Evolutionary conservation across 2,113 vertebrate genomes (phyloP), one percentile per base, ranked within the genome.

Genomic region (Tachysurus vachellii): DNA sequence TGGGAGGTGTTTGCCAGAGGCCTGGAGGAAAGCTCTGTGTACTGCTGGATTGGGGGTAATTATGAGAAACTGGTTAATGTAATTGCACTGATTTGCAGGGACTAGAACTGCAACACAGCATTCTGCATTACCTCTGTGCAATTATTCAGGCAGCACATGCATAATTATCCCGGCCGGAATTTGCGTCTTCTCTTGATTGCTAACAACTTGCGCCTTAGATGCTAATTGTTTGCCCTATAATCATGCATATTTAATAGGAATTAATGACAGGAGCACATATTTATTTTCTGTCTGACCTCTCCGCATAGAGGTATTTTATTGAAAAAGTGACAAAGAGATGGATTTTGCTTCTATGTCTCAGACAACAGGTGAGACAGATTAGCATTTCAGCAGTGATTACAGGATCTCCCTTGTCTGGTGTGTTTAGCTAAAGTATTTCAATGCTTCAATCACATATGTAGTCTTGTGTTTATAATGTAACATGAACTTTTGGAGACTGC

Each of bases 211-310:
- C 88, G 84, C 89, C 76, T 87, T 94, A 93, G 92, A 92, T 88
- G 91, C 91, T 92, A 94, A 91, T 94, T 96, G 94, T 96, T 95
- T 92, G 93, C 87, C 91, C 91, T 91, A 91, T 92, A 94, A 93
- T 90, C 68, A 88, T 92, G 86, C 85, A 88, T 88, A 91, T 94
- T 94, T 93, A 93, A 94, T 94, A 94, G 92, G 89, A 93, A 91
- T 89, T 83, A 83, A 85, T 61, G 79, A 82, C 57, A 87, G 31
- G 50, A 17, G 77, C 66, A 87, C 70, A 53, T 66, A 82, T 68
- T 86, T 66, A 68, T 88, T 83, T 62, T 85, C 76, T 68, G 53
- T 71, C 17, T 23, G 77, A 57, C 82, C 50, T 42, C n/a, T 42
- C 1, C 28, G n/a, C 54, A 31, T 26, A 19, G 53, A 84, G 21